phyloP scores from a whole-genome alignment of 2,113 vertebrate species.

The Nannobrachium achirus region DNA sequence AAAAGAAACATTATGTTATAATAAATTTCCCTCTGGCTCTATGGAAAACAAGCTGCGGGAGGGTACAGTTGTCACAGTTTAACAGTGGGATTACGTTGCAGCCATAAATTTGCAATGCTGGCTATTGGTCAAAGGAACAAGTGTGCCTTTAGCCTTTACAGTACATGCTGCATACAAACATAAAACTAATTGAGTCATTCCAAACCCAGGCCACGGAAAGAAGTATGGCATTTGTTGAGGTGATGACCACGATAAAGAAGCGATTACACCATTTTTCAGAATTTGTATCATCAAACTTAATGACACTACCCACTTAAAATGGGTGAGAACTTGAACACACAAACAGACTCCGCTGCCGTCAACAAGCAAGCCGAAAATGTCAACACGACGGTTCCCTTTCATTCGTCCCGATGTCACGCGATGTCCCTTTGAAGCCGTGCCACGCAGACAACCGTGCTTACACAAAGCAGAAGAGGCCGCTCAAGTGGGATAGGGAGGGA shows the following conservation, averaged over 20 bases:
- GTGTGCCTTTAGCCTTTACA: not conserved
- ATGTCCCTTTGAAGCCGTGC: slow-evolving; percentile 43
- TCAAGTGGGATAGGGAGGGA: slow-evolving; percentile 26
- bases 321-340: not conserved
- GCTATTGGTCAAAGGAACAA: slow-evolving; percentile 1
- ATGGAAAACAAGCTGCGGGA: slow-evolving; percentile 23
- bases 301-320: not conserved
- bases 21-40: slow-evolving; percentile 27
- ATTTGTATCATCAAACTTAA: not conserved
- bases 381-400: slow-evolving; percentile 23
- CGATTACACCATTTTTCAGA: not conserved
- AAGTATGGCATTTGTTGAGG: not conserved
- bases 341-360: not conserved
- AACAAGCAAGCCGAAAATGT: not conserved
- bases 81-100: slow-evolving; percentile 4
- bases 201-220: not conserved
- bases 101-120: not conserved
- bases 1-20: slow-evolving; percentile 4
- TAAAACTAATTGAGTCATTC: not conserved
- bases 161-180: not conserved
- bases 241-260: not conserved
- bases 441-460: slow-evolving; percentile 25
- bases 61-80: slow-evolving; percentile 11
- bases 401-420: slow-evolving; percentile 46
- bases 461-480: slow-evolving; percentile 24